Evolutionary conservation across 1,140 invertebrate genomes (phyloP).

Genomic region (Trichonephila inaurata): DNA sequence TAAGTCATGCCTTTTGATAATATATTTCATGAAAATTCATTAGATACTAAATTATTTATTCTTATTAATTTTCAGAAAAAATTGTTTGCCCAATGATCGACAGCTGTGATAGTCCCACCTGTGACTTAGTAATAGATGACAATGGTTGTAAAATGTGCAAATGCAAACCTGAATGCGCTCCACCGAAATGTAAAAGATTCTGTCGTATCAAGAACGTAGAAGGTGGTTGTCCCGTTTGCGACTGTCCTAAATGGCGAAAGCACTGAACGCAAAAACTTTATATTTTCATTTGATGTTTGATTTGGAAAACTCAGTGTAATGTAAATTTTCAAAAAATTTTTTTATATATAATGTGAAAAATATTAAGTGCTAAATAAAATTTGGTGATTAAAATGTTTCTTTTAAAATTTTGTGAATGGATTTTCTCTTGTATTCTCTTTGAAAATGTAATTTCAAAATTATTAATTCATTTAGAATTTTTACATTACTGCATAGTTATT

Average conservation of each 20-base stretch:
- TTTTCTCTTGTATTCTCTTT: neutral
- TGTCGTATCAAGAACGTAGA: slow-evolving; percentile 19
- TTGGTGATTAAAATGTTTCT: neutral
- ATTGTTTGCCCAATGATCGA: neutral
- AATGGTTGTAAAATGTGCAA: slow-evolving; percentile 20
- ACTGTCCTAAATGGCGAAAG: slow-evolving; percentile 33
- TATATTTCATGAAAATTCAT: neutral
- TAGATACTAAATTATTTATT: neutral
- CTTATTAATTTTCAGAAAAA: slow-evolving; percentile 1
- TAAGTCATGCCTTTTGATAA: too few species aligned
- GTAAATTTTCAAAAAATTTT: neutral
- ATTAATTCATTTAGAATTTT: neutral
- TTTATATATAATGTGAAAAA: neutral
- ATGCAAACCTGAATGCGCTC: slow-evolving; percentile 30
- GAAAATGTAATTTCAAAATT: neutral
- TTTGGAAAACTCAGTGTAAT: neutral
- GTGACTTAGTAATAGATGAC: neutral
- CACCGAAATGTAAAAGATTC: slow-evolving; percentile 44
- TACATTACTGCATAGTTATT: neutral
- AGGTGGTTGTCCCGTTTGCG: slow-evolving; percentile 42
- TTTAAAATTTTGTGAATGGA: neutral
- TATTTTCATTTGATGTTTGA: too few species aligned
- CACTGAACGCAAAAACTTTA: neutral
- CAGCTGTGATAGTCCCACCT: neutral
- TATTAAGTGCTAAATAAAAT: neutral